Evolutionary conservation across 2,797 vertebrate genomes (phyloP), one percentile per base, ranked within the genome.

Genomic region (Oophaga sylvatica): DNA sequence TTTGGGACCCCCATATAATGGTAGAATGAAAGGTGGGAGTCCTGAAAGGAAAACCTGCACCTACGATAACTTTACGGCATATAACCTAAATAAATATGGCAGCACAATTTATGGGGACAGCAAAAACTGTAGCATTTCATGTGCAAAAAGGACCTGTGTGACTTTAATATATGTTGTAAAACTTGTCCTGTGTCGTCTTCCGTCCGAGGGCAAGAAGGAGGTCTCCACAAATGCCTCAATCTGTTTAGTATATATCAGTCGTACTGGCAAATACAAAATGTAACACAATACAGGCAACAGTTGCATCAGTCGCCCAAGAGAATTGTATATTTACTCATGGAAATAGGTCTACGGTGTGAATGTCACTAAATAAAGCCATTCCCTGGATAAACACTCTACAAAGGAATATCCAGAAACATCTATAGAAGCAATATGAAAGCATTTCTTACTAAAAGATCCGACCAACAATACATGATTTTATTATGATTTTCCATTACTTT

Each of bases 251-350:
- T 48, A 75, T 26, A 26, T 26, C 41, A 75, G 71, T 11, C 71
- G 12, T 73, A 22, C 48, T 53, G 48, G 71, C 45, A 75, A n/a
- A 75, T 75, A n/a, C 45, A 3, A 53, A 12, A 53, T 53, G 71
- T 75, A 75, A 53, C 41, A 22, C 41, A 22, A 53, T 48, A 75
- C 22, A 53, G 41, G 71, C 20, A 48, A 53, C 41, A 13, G 41
- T 73, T 73, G 70, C 70, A 73, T 73, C 70, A 45, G 17, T 53
- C n/a, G 71, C 71, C 45, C 71, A 5, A 75, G 41, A 45, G 71
- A 75, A 75, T n/a, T 53, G 45, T 0, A 48, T 75, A 75, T 75
- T 75, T 48, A 48, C 45, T 12, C 41, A 45, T 20, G 41, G 45
- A 75, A 53, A 48, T 48, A 75, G 10, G 20, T 48, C 71, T 75